Conservation (phyloP, 2,888 invertebrate genomes). For the Drosophila mayaguana region DNA sequence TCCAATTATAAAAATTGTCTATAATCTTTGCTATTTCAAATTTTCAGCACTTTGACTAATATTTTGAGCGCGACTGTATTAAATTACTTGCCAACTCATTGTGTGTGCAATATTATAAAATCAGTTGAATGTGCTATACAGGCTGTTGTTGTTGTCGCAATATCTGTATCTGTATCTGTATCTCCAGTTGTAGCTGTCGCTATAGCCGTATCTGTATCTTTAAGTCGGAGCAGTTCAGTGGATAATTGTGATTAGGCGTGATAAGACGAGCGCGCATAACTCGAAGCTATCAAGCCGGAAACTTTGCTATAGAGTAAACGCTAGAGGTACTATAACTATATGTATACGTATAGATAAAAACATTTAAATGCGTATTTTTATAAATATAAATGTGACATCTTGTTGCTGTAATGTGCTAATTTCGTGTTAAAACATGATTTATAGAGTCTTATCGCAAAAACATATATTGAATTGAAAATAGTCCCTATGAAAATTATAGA, state of each 20-base stretch:
- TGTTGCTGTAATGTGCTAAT: constrained; percentile 19
- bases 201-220: constrained; percentile 36
- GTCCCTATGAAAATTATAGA: not conserved
- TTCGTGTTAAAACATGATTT: constrained; percentile 25
- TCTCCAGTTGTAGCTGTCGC: constrained; percentile 25
- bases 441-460: constrained; percentile 16
- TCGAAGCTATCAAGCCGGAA: not conserved
- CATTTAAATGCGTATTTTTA: not conserved
- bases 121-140: constrained; percentile 13
- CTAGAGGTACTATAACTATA: not conserved
- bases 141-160: constrained; percentile 1
- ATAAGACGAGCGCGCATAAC: constrained; percentile 46
- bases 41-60: not conserved
- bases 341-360: constrained; percentile 13
- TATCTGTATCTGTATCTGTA: constrained; percentile 22
- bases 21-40: too few species aligned
- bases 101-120: constrained; percentile 10
- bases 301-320: not conserved
- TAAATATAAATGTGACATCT: not conserved
- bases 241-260: constrained; percentile 69
- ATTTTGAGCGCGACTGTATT: not conserved
- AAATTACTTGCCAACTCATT: constrained; percentile 8
- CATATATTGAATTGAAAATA: constrained; percentile 11
- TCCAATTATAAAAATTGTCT: too few species aligned
- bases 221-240: constrained; percentile 55